These are phyloP conservation scores for Trichechus manatus DNA, from an alignment of 2,113 vertebrate genomes.

Conservation along the genomic window DNA sequence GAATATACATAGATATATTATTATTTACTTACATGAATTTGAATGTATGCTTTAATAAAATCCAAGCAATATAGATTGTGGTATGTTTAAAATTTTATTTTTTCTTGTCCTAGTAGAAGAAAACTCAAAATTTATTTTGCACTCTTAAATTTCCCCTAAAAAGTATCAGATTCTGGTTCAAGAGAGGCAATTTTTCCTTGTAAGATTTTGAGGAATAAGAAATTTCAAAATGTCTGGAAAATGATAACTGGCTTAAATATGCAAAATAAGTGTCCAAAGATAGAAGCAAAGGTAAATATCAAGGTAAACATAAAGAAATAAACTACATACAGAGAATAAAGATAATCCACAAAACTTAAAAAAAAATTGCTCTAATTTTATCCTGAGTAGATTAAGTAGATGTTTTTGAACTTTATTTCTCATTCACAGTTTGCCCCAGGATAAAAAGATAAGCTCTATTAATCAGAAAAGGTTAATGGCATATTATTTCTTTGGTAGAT, in stretches of 20 bases:
- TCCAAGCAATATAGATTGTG: neutral
- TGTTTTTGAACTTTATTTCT: constrained; percentile 76
- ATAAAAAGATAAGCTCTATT: constrained; percentile 73
- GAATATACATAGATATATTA: neutral
- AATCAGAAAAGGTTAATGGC: constrained; percentile 74
- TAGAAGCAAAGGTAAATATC: constrained; percentile 62
- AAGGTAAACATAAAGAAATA: constrained; percentile 67
- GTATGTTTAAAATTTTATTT: constrained; percentile 7
- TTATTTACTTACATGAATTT: neutral
- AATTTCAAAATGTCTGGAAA: constrained; percentile 62
- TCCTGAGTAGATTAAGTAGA: constrained; percentile 43
- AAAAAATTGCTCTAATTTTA: constrained; percentile 34
- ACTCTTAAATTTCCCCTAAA: constrained; percentile 55
- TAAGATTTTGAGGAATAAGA: constrained; percentile 38
- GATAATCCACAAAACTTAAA: constrained; percentile 52
- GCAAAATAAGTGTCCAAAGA: constrained; percentile 65
- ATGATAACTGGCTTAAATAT: constrained; percentile 60
- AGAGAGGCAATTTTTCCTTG: constrained; percentile 26
- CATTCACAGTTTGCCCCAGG: constrained; percentile 59
- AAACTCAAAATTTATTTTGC: constrained; percentile 45
- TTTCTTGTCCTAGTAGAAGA: neutral
- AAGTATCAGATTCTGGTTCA: constrained; percentile 49
- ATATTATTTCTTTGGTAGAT: constrained; percentile 75
- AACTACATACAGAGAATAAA: constrained; percentile 48
- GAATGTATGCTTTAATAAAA: neutral